Conservation (phyloP, 2,888 invertebrate species). For the Nomada fabriciana region DNA sequence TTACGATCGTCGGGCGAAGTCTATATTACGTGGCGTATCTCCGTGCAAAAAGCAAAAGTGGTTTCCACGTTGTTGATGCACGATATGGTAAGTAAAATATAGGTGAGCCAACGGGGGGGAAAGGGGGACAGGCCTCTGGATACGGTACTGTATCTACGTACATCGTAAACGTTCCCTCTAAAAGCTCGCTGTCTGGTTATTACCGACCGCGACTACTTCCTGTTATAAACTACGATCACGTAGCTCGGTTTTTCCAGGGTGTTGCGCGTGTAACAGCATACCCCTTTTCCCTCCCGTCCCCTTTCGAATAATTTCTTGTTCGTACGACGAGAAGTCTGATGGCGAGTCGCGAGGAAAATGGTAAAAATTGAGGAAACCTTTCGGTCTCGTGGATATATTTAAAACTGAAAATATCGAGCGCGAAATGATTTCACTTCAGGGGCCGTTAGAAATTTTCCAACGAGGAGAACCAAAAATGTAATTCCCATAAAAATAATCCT, state of each 20-base stretch:
- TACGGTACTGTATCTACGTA: slow-evolving; percentile 24
- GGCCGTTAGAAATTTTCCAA: slow-evolving; percentile 16
- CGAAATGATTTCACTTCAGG: too few species aligned
- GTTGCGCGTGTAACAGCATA: slow-evolving; percentile 30
- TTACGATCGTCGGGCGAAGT: slow-evolving; percentile 13
- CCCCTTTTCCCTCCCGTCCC: not conserved
- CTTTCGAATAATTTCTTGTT: slow-evolving; percentile 40
- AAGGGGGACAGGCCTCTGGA: not conserved
- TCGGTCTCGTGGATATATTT: too few species aligned
- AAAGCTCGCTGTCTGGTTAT: slow-evolving; percentile 61
- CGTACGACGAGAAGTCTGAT: too few species aligned
- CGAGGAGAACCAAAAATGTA: not conserved
- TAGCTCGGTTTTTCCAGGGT: slow-evolving; percentile 47
- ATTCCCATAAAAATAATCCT: too few species aligned
- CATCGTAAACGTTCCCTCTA: slow-evolving; percentile 55
- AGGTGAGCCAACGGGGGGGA: not conserved
- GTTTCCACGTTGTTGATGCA: slow-evolving; percentile 41
- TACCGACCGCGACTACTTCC: slow-evolving; percentile 58
- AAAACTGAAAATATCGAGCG: too few species aligned
- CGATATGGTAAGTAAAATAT: slow-evolving; percentile 51
- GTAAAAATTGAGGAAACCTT: slow-evolving; percentile 11
- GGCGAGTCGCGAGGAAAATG: slow-evolving; percentile 13
- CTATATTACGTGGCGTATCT: slow-evolving; percentile 14
- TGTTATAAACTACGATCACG: slow-evolving; percentile 54
- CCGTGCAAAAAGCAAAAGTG: slow-evolving; percentile 30